These are phyloP conservation scores for Platichthys flesus DNA, from an alignment of 2,113 vertebrate species.

Conservation along the genomic window DNA sequence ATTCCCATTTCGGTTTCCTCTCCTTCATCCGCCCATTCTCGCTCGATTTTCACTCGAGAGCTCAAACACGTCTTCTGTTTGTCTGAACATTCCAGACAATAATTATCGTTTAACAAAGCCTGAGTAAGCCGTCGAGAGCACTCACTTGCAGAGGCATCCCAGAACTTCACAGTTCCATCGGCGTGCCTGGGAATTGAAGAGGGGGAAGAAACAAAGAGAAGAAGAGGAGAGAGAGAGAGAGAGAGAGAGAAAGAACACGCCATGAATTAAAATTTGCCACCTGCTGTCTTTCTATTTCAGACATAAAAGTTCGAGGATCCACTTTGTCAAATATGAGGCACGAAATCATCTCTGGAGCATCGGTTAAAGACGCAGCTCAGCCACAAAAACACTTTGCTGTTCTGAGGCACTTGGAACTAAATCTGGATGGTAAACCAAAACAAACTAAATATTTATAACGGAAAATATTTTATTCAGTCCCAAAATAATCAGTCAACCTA, in stretches of 20 bases:
- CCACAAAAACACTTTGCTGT: too few relatives aligned
- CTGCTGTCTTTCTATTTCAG: slow-evolving; percentile 10
- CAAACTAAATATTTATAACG: too few relatives aligned
- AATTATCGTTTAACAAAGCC: not conserved
- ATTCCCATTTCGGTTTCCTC: not conserved
- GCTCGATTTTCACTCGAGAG: not conserved
- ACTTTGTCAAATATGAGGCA: not conserved
- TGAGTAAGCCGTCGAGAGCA: slow-evolving; percentile 36
- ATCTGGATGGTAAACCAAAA: too few relatives aligned
- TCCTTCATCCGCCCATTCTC: not conserved
- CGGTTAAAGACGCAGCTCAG: too few relatives aligned
- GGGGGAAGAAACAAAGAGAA: not conserved
- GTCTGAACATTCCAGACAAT: not conserved
- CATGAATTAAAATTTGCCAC: not conserved
- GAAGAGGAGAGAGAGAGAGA: not conserved
- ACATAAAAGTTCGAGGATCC: not conserved
- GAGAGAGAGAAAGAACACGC: not conserved
- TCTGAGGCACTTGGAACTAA: too few relatives aligned
- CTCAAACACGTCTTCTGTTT: not conserved
- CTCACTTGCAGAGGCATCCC: slow-evolving; percentile 99
- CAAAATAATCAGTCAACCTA: too few relatives aligned
- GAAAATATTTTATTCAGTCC: too few relatives aligned
- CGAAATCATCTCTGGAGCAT: not conserved
- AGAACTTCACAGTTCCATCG: slow-evolving; percentile 98
- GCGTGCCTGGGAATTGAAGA: slow-evolving; percentile 86